Base-by-base conservation (phyloP, 2,113 vertebrate genomes). In the Odobenus rosmarus region DNA sequence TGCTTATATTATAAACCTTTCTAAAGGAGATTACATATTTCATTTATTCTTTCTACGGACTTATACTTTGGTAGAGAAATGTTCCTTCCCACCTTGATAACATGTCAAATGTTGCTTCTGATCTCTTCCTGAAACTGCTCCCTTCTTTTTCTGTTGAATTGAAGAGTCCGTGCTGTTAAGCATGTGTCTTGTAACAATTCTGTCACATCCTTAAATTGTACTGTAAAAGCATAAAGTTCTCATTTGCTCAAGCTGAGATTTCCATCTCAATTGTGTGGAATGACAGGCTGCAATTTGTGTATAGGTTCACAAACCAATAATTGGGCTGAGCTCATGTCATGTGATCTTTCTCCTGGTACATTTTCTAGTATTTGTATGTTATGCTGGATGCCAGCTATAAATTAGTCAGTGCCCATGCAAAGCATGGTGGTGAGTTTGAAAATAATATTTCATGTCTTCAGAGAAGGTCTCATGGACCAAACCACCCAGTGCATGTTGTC, bases 191-290 rank as follows among this genome's bases (percentile, higher is more conserved):
- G 15, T 61, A 53, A 64, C 67, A 86, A 16, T 93, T 84, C 33
- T 92, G 71, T 92, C 67, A 80, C 39, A 33, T 79, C 21, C 81
- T 53, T 82, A 79, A 72, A 42, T 82, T 64, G n/a, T 87, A 59
- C 67, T 85, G 7, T 74, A 85, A 92, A 95, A 88, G 53, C 16
- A 72, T 39, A 79, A 92, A 74, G 59, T 53, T 89, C 84, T 62
- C 12, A 88, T 85, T 88, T 77, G 18, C 36, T 83, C 53, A 85
- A 61, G 21, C n/a, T 55, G 64, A 72, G 84, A 82, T 81, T 96
- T 42, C 11, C 33, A 33, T 82, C 26, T 96, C 79, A 82, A 2
- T 72, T 49, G 9, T 89, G 64, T 61, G 61, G 16, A 79, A 79
- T 55, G 72, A 89, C 79, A 94, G 33, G 28, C 46, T 61, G 0